Percentiles rank a stretch among this genome's conserved stretches.
These are phyloP conservation scores for Cacoxenus indagator DNA, from an alignment of 2,888 invertebrate genomes.

Conservation along the genomic window DNA sequence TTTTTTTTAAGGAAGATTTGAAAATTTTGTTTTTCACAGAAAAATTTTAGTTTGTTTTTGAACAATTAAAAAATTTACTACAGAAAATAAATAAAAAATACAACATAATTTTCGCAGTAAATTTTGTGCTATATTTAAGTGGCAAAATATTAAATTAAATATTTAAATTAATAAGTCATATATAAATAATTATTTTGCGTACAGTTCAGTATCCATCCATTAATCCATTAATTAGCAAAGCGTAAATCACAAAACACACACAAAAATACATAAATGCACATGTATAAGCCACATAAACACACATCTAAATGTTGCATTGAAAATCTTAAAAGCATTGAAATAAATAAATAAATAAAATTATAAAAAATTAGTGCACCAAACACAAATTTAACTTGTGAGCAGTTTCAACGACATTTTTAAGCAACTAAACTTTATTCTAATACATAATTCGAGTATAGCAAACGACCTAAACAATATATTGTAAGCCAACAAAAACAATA, in stretches of 20 bases:
- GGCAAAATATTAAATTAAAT: neutral
- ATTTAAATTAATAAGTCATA: constrained; percentile 20
- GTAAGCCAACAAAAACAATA: neutral
- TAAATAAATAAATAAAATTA: neutral
- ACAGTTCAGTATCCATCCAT: constrained; percentile 52
- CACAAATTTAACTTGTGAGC: constrained; percentile 33
- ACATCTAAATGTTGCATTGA: constrained; percentile 21
- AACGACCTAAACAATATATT: neutral
- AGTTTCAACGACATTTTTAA: constrained; percentile 28
- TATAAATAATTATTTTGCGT: neutral
- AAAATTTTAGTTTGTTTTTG: constrained; percentile 51
- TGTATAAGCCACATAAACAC: constrained; percentile 21
- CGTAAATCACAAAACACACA: constrained; percentile 38
- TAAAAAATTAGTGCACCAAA: constrained; percentile 21
- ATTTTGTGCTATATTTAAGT: neutral
- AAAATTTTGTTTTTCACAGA: neutral
- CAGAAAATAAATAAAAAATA: neutral
- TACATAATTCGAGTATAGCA: neutral
- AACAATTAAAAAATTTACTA: constrained; percentile 25
- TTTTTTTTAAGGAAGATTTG: neutral
- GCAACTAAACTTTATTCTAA: neutral
- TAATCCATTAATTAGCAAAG: constrained; percentile 46
- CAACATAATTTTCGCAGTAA: neutral
- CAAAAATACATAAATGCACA: neutral
- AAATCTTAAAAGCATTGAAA: neutral